Base-by-base conservation (phyloP, 2,797 vertebrate genomes). In the Tauraco hartlaubi region DNA sequence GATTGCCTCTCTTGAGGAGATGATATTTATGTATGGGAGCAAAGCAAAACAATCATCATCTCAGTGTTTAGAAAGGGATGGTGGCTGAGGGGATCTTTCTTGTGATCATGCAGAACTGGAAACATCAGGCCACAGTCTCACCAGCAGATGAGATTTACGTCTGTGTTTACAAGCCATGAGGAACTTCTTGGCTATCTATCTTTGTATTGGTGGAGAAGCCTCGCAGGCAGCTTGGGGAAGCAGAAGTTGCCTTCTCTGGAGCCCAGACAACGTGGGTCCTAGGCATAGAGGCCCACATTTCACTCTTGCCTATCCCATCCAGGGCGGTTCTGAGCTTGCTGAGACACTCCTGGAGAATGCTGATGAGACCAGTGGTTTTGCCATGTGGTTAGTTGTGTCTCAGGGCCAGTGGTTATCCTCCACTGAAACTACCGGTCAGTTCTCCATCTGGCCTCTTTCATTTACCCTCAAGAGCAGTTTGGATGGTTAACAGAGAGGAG, bases 331-430 rank as follows among this genome's bases (percentile, higher is more conserved):
- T 73, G 48, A 44, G 23, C 28, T 89, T 79, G 58, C 67, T 82
- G 71, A 82, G 61, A 44, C 0, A 1, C 52, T 83, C 15, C 44
- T 71, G 37, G 22, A 84, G 78, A 94, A 72, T 76, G 79, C 76
- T 90, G 58, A 41, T 88, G 87, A 51, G 46, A 79, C 74, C 78
- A 43, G 52, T 89, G 94, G 67, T 87, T 95, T 83, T 89, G n/a
- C 54, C 23, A 28, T 80, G 91, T 71, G 94, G 85, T 81, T 35
- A 90, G 35, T 66, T 67, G 0, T 46, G 69, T 94, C 74, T 89
- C 63, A 20, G 61, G 63, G 37, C 26, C 80, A 23, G 15, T 94
- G 61, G 29, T 93, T 92, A 71, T 83, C 49, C 29, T 67, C 29
- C 26, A 6, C 61, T 71, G 20, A 64, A 93, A 94, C 37, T 76